Evolutionary conservation across 2,797 vertebrate genomes (phyloP), one percentile per base, ranked within the genome.

Genomic region (Malacoraja senta): DNA sequence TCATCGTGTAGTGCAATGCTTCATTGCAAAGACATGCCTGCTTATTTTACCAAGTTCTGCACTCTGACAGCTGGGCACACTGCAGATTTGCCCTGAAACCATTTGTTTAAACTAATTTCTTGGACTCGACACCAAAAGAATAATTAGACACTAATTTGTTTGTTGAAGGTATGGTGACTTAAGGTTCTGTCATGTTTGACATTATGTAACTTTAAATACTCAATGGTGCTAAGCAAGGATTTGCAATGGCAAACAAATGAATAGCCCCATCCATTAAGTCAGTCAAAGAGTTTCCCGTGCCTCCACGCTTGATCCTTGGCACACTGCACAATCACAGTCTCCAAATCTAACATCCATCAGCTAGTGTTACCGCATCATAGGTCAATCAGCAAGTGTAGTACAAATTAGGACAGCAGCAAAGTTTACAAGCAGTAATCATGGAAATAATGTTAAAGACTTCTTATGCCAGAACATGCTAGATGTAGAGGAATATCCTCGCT

Each of bases 101-200:
- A 15, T 44, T 81, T 81, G 8, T 44, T 81, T 8, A 24, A 81
- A 58, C 44, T 0, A 21, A 53, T 84, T 86, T n/a, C 58, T 61
- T 84, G 21, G 21, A 58, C 80, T 12, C 8, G 29, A 61, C 24
- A 6, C 44, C 24, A 84, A 84, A 61, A 84, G 24, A 86, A 58
- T 63, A 86, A 63, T 86, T 86, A 58, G 4, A 53, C 79, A 86
- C 29, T 86, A 29, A n/a, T 86, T 86, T 15, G 58, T 86, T 86
- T 15, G 53, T 63, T 63, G 26, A 26, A 84, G 53, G 7, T 3
- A 63, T 84, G 61, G 83, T n/a, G 74, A 8, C 74, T 76, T 76
- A 9, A 21, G 68, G 9, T 26, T 84, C 53, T 84, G 53, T 61
- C 81, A 84, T 84, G 83, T 84, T 84, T 84, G 83, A 58, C 58